These are phyloP conservation scores for Mesochorus sp. DNA, from an alignment of 2,888 invertebrate species.

Conservation along the genomic window DNA sequence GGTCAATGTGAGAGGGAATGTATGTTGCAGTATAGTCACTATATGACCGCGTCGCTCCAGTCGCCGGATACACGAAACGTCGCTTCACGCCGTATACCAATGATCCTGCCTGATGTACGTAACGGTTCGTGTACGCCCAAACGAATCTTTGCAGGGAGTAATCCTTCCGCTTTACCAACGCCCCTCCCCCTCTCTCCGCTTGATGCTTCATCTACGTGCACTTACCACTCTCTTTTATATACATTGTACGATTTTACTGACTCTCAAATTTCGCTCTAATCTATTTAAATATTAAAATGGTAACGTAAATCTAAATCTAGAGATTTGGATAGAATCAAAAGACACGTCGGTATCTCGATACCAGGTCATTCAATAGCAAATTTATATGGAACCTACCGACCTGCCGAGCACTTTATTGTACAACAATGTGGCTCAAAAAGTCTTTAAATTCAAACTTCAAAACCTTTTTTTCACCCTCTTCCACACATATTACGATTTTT, in stretches of 20 bases:
- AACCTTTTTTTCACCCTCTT: too few species aligned
- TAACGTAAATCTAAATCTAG: too few species aligned
- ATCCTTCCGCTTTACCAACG: constrained; percentile 31
- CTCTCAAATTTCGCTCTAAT: background rate
- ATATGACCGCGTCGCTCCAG: constrained; percentile 43
- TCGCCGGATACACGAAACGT: constrained; percentile 56
- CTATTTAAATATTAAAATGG: too few species aligned
- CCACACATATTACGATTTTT: too few species aligned
- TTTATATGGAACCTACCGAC: too few species aligned
- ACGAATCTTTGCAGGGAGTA: constrained; percentile 57
- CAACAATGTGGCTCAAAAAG: too few species aligned
- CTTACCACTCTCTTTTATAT: constrained; percentile 32
- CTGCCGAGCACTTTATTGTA: too few species aligned
- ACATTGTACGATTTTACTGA: constrained; percentile 11
- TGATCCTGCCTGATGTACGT: constrained; percentile 50
- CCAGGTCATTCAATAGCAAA: too few species aligned
- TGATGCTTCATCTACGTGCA: constrained; percentile 29
- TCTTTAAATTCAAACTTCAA: too few species aligned
- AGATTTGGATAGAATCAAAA: too few species aligned
- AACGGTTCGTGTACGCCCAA: constrained; percentile 51
- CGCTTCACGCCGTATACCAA: constrained; percentile 36
- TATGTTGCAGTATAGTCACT: constrained; percentile 43
- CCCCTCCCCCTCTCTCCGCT: constrained; percentile 11
- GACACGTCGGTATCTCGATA: too few species aligned
- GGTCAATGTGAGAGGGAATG: constrained; percentile 47